Evolutionary conservation across 1,140 invertebrate genomes (phyloP).

Genomic region (Drosophila murphyi): DNA sequence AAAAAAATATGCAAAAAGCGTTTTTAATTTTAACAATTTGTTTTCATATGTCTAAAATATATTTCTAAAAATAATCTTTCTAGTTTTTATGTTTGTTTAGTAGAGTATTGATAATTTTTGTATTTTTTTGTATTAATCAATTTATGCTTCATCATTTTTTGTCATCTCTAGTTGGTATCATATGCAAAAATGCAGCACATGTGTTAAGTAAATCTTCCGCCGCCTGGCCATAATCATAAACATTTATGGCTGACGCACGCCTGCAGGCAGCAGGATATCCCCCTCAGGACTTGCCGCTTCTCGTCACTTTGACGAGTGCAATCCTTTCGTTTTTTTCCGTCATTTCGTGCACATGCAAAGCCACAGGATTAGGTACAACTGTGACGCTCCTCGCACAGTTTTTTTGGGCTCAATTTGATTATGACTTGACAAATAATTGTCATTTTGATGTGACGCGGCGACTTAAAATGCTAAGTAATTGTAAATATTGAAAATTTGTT

Average conservation of each 20-base stretch:
- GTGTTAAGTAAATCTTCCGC: conserved; percentile 77
- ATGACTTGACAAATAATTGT: conserved; percentile 83
- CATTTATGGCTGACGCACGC: conserved; percentile 76
- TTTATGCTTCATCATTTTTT: background rate
- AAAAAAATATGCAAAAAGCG: no score
- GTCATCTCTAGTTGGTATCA: conserved; percentile 59
- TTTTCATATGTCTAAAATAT: no score
- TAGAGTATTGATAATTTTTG: no score
- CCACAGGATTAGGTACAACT: conserved; percentile 80
- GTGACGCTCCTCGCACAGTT: conserved; percentile 53
- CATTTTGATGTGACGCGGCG: conserved; percentile 76
- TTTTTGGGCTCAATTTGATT: conserved; percentile 71
- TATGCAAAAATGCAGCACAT: conserved; percentile 82
- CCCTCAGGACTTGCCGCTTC: conserved; percentile 43
- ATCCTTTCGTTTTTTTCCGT: conserved; percentile 59
- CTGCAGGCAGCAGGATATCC: conserved; percentile 46
- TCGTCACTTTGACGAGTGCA: conserved; percentile 77
- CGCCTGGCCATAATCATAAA: conserved; percentile 79
- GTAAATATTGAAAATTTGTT: conserved; percentile 77
- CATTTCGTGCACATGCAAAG: conserved; percentile 68
- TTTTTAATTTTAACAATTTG: background rate
- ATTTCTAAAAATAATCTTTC: no score
- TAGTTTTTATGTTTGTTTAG: no score
- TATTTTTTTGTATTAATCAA: background rate
- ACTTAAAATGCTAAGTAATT: conserved; percentile 81